Base-by-base conservation (phyloP, 2,797 vertebrate species). In the Brotula barbata region DNA sequence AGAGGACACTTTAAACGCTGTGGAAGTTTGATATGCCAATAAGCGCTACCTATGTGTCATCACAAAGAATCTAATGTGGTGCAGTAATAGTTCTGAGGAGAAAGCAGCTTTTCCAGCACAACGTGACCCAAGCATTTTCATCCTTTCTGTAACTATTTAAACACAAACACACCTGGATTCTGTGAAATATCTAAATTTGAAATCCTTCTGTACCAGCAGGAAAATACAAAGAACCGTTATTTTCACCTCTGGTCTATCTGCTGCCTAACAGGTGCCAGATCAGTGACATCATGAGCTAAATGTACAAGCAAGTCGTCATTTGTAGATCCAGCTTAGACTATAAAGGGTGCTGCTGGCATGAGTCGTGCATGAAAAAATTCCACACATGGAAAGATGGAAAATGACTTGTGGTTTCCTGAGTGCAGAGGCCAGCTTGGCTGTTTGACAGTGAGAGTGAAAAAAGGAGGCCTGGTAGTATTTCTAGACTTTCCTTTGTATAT, bases 321-420 rank as follows among this genome's bases (percentile, higher is more conserved):
- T 71, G 80, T 77, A 66, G 75, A 77, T 77, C 68, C 78, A 70
- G 69, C 61, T 65, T 71, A 63, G 62, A 81, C 81, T 87, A 77
- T 81, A 79, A 87, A 89, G 78, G 78, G 69, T 71, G 68, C 79
- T 71, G 63, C 81, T 85, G 86, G 85, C 82, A 84, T 83, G 81
- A 82, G 44, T 73, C 75, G 66, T 36, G 73, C 80, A 86, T 87
- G 82, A 87, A 88, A n/a, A 89, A 74, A 90, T 90, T 92, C 90
- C 89, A 90, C 90, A 89, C 80, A 74, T 87, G 84, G 88, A 89
- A 84, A 90, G 83, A 85, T 88, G 88, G 89, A 91, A 89, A 91
- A 90, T 78, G 78, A 86, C 86, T 89, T 86, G 86, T 74, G 89
- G 89, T 89, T 91, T 92, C 87, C 88, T 84, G 85, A 87, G 83